phyloP scores from a whole-genome alignment of 2,113 vertebrate genomes.

The Aleadryas rufinucha region DNA sequence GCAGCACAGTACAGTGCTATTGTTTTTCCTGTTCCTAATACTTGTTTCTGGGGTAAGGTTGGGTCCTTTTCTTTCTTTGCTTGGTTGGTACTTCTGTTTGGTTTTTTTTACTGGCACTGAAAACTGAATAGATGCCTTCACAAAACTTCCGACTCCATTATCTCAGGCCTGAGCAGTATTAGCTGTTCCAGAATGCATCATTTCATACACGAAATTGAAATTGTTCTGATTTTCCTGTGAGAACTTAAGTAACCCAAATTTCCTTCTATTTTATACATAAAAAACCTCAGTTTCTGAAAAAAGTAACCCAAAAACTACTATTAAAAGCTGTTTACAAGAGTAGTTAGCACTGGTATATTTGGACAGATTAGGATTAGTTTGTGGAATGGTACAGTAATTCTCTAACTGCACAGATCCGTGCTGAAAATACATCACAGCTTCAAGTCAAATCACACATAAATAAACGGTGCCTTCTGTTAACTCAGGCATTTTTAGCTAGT shows the following conservation, averaged over 20 bases:
- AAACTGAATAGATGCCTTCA: background rate
- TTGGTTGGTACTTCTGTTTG: background rate
- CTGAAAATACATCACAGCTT: background rate
- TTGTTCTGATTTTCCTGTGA: background rate
- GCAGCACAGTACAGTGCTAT: background rate
- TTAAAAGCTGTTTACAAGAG: background rate
- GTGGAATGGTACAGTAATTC: background rate
- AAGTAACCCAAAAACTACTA: background rate
- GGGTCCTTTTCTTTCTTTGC: background rate
- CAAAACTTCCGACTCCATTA: background rate
- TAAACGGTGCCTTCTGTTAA: background rate
- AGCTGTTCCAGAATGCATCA: background rate
- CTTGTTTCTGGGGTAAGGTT: background rate
- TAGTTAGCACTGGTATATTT: background rate
- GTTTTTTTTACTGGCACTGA: background rate
- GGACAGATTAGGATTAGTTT: background rate
- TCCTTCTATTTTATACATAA: background rate
- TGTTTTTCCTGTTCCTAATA: background rate
- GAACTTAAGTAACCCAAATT: background rate
- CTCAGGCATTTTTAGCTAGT: background rate
- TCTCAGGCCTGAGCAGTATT: background rate
- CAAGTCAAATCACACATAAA: background rate
- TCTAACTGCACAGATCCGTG: background rate
- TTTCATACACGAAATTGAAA: background rate
- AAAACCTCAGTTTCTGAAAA: background rate